Conservation (phyloP, 2,888 invertebrate genomes). For the Pterostichus niger region DNA sequence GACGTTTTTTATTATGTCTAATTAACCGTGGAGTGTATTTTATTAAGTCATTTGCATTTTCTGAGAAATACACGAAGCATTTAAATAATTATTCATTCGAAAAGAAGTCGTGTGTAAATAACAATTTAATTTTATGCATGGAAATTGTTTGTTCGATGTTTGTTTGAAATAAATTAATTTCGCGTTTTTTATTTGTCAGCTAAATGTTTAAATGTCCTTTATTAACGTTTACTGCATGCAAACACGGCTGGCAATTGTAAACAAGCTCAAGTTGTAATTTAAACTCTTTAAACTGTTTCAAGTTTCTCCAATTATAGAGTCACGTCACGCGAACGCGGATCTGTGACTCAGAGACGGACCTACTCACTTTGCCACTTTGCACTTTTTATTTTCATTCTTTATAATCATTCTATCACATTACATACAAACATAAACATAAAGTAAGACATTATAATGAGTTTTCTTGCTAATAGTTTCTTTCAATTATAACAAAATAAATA, state of each 20-base stretch:
- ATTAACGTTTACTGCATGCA: conserved; percentile 65
- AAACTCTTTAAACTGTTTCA: conserved; percentile 66
- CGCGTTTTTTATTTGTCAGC: conserved; percentile 58
- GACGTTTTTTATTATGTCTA: conserved; percentile 12
- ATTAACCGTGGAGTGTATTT: conserved; percentile 35
- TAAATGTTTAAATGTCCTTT: conserved; percentile 65
- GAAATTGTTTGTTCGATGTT: conserved; percentile 59
- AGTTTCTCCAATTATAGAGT: conserved; percentile 64
- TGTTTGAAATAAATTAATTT: conserved; percentile 60
- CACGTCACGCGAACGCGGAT: conserved; percentile 45
- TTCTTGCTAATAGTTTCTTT: no score
- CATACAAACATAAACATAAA: no score
- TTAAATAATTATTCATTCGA: conserved; percentile 48
- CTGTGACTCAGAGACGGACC: conserved; percentile 48
- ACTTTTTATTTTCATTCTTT: not conserved
- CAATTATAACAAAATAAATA: no score
- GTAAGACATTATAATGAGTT: no score
- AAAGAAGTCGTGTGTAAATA: conserved; percentile 52
- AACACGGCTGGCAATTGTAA: conserved; percentile 65
- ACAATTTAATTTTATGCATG: conserved; percentile 58
- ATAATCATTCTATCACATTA: not conserved
- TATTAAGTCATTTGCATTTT: conserved; percentile 55
- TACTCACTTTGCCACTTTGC: not conserved
- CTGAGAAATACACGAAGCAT: conserved; percentile 43
- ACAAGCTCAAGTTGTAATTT: conserved; percentile 65